A percentile compares a stretch with the other conserved stretches of the same genome.
phyloP scores from a whole-genome alignment of 2,797 vertebrate species.

The Cetoscarus ocellatus region DNA sequence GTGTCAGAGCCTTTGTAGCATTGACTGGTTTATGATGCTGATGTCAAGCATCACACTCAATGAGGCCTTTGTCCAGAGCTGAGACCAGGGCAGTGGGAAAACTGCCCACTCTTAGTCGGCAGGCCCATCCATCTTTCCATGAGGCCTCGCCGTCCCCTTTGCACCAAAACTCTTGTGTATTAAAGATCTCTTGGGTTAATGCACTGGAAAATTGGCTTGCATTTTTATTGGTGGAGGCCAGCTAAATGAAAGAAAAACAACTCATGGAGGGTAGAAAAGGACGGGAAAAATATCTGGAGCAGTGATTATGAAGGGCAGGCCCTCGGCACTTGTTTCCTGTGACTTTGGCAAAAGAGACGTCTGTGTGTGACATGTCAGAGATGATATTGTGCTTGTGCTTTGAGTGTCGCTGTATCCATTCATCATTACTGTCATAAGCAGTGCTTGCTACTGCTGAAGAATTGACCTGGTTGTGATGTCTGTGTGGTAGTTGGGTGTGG shows the following conservation, averaged over 20 bases:
- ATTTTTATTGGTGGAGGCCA: slow-evolving; percentile 97
- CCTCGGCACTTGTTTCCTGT: slow-evolving; percentile 91
- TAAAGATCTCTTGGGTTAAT: slow-evolving; percentile 98
- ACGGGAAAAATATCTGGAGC: slow-evolving; percentile 86
- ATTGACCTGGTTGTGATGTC: slow-evolving; percentile 76
- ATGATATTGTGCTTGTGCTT: slow-evolving; percentile 88
- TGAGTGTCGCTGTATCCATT: slow-evolving; percentile 88
- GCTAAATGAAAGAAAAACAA: slow-evolving; percentile 94
- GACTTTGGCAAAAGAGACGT: slow-evolving; percentile 90
- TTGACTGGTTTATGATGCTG: slow-evolving; percentile 99
- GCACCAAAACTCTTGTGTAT: slow-evolving; percentile 89
- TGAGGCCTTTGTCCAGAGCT: slow-evolving; percentile 97
- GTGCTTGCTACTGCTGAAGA: slow-evolving; percentile 72
- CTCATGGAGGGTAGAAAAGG: slow-evolving; percentile 79
- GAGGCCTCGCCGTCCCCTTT: slow-evolving; percentile 88
- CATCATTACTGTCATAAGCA: slow-evolving; percentile 87
- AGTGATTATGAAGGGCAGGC: slow-evolving; percentile 89
- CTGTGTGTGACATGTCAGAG: slow-evolving; percentile 86
- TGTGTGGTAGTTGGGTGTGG: slow-evolving; percentile 2
- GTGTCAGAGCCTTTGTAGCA: slow-evolving; percentile 97
- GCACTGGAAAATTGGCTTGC: slow-evolving; percentile 99
- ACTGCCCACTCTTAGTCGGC: slow-evolving; percentile 94
- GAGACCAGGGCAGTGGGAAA: slow-evolving; percentile 98
- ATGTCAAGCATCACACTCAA: slow-evolving; percentile 99
- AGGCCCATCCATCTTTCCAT: slow-evolving; percentile 96